Conservation (phyloP, 2,888 invertebrate genomes). For the Pyrochroa serraticornis region DNA sequence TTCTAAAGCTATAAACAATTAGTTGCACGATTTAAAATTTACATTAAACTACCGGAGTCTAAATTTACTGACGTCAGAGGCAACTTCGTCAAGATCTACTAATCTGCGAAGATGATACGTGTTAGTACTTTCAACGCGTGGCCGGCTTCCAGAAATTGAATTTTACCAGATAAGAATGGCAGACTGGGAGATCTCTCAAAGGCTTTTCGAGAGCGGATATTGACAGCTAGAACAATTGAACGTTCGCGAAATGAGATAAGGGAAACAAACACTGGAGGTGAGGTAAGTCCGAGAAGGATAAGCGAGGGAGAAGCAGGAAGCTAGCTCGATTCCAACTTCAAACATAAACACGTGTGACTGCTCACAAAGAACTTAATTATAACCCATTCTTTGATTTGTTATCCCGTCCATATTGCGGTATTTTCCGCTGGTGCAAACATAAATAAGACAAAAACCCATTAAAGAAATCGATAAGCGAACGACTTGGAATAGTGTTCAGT, state of each 20-base stretch:
- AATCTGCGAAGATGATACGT: slow-evolving; percentile 30
- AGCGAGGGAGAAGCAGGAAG: slow-evolving; percentile 16
- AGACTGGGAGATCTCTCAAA: slow-evolving; percentile 45
- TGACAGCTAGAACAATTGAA: slow-evolving; percentile 62
- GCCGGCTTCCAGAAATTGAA: slow-evolving; percentile 50
- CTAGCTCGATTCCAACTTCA: slow-evolving; percentile 15
- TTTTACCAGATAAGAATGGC: slow-evolving; percentile 48
- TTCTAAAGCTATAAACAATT: no score
- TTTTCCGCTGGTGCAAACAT: neutral
- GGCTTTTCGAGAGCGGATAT: slow-evolving; percentile 50
- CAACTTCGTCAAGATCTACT: slow-evolving; percentile 2
- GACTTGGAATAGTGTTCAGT: slow-evolving; percentile 31
- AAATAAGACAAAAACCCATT: no score
- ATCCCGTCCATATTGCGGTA: no score
- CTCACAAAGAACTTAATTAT: slow-evolving; percentile 18
- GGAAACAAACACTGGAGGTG: slow-evolving; percentile 59
- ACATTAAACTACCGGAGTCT: no score
- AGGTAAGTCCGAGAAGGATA: slow-evolving; percentile 19
- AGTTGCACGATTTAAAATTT: no score
- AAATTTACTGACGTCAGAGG: no score
- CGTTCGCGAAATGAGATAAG: slow-evolving; percentile 54
- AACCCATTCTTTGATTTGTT: neutral
- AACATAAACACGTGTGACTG: slow-evolving; percentile 24
- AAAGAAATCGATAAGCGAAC: slow-evolving; percentile 29
- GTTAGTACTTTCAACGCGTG: slow-evolving; percentile 30